phyloP scores from a whole-genome alignment of 2,888 invertebrate species.

The Rambutsinella grinnellia region DNA sequence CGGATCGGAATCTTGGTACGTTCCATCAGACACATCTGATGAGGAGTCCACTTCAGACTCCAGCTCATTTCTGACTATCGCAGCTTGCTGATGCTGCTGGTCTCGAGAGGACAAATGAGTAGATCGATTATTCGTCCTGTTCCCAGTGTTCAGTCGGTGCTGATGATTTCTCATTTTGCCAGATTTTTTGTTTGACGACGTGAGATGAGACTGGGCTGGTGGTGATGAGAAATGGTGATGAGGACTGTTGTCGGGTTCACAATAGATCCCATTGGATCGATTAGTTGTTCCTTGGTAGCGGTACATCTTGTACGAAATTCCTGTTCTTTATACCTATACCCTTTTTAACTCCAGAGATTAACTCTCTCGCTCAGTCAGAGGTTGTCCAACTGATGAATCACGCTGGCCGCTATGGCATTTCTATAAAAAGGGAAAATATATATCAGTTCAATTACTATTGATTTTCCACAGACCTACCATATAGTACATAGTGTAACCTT shows the following conservation, averaged over 20 bases:
- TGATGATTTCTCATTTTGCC: constrained; percentile 57
- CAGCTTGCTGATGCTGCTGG: constrained; percentile 33
- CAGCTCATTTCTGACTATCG: constrained; percentile 56
- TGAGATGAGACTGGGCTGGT: constrained; percentile 16
- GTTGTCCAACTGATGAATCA: too few species aligned
- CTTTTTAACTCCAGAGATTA: background rate
- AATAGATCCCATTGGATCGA: constrained; percentile 66
- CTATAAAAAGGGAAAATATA: too few species aligned
- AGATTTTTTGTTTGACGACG: constrained; percentile 44
- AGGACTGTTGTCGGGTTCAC: constrained; percentile 64
- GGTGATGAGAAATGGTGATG: constrained; percentile 60
- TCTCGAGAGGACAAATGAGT: constrained; percentile 54
- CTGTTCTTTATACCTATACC: background rate
- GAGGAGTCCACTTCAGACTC: constrained; percentile 66
- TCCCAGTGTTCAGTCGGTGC: constrained; percentile 44
- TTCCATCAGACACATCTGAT: constrained; percentile 65
- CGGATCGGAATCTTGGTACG: constrained; percentile 65
- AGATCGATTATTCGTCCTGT: constrained; percentile 54
- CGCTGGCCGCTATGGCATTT: too few species aligned
- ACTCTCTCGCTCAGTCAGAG: background rate
- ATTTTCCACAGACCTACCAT: too few species aligned
- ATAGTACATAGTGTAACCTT: too few species aligned
- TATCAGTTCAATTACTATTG: too few species aligned
- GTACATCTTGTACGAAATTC: constrained; percentile 57
- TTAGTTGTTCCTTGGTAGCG: constrained; percentile 64